phyloP scores from a whole-genome alignment of 2,888 invertebrate species.

The Allolobophora icterica region DNA sequence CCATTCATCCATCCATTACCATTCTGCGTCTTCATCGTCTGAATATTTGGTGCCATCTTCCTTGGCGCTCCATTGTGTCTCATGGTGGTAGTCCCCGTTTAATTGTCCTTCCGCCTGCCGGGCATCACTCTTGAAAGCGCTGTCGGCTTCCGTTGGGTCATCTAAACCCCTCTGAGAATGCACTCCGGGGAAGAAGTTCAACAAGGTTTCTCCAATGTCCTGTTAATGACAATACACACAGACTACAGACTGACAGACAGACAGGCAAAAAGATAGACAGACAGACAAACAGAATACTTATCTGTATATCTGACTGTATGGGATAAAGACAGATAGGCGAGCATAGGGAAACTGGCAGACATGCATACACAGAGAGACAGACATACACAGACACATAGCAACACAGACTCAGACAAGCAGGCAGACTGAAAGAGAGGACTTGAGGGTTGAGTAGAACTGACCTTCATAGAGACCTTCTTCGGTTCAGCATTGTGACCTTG shows the following conservation, averaged over 20 bases:
- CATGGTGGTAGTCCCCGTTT: not conserved
- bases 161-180: not conserved
- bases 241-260: not conserved
- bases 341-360: not conserved
- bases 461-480: slow-evolving; percentile 87
- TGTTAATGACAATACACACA: not conserved
- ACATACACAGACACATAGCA: not conserved
- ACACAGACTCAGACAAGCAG: not conserved
- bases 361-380: not conserved
- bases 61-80: not conserved
- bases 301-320: no score
- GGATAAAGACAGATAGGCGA: no score
- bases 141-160: not conserved
- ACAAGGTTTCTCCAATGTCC: slow-evolving; percentile 1
- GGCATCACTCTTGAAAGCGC: not conserved
- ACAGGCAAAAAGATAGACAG: not conserved
- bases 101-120: not conserved
- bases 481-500: slow-evolving; percentile 88
- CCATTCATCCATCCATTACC: not conserved
- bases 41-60: not conserved
- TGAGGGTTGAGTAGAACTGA: slow-evolving; percentile 46
- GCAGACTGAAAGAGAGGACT: not conserved
- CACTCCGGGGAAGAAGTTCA: not conserved
- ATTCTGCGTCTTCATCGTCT: slow-evolving; percentile 4
- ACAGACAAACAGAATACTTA: not conserved